Base-by-base conservation (phyloP, 1,140 invertebrate species). In the Dolichoris vasculosae region DNA sequence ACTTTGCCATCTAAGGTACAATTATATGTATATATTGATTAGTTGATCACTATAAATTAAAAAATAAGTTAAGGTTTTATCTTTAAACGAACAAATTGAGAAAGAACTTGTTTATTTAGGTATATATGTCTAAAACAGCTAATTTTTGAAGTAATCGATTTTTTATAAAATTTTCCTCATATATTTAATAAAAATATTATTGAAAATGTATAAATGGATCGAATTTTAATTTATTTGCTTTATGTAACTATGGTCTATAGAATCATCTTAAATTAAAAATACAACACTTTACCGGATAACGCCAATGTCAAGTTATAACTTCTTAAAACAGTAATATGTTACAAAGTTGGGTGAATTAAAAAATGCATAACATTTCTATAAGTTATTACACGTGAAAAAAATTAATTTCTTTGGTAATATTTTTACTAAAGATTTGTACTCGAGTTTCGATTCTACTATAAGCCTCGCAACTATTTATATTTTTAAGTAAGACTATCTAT, bases 321-420 rank as follows among this genome's bases (percentile, higher is more conserved):
- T 30, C n/a, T 64, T 30, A 64, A 64, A 64, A 64, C 6, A 4
- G 23, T 30, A 11, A 64, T 64, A 64, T n/a, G 59, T 64, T 64
- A 64, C 59, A 64, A 64, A 64, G 59, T 64, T 11, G 26, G n/a
- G 30, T 30, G n/a, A 64, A 64, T 30, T 64, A 30, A 64, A 64
- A 64, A 64, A 64, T 67, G 30, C 64, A 17, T 64, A 64, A 35
- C 64, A n/a, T 67, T 67, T 67, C 35, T 67, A 67, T 32, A 67
- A 32, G 30, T 67, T 67, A 13, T 35, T 13, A 13, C 9, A 4
- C 13, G 11, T 35, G 15, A 35, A 67, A 13, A 1, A 67, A 13
- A 8, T 35, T 67, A n/a, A 13, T 32, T 32, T 32, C 13, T 2
- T n/a, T 9, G 30, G 26, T 13, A 8, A 11, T 67, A n/a, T n/a